A percentile compares a stretch with the other conserved stretches of the same genome.
Evolutionary conservation across 2,113 vertebrate genomes (phyloP).

Genomic region (Galbula dea): DNA sequence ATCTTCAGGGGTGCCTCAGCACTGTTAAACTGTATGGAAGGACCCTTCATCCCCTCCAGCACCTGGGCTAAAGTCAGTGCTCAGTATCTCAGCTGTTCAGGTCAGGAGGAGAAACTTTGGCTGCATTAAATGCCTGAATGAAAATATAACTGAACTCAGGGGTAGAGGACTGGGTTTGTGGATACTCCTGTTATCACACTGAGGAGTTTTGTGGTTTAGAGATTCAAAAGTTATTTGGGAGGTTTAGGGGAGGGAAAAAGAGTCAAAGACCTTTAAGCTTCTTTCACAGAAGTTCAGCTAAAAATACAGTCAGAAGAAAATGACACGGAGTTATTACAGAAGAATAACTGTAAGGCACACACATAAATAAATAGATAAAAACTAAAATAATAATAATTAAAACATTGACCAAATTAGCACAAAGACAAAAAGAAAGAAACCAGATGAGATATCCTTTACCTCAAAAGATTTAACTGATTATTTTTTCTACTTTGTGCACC

Average conservation of each 20-base stretch:
- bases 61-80: too few relatives aligned
- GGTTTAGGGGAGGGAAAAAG: too few relatives aligned
- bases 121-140: not conserved
- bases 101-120: not conserved
- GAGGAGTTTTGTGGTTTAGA: not conserved
- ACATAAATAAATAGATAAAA: not conserved
- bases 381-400: too few relatives aligned
- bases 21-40: too few relatives aligned
- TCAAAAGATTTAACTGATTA: not conserved
- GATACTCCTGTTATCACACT: not conserved
- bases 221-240: not conserved
- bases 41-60: not conserved
- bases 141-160: not conserved
- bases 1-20: not conserved
- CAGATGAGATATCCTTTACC: not conserved
- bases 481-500: not conserved
- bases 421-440: not conserved
- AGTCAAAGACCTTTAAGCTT: not conserved
- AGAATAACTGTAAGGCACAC: not conserved
- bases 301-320: not conserved
- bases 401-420: not conserved
- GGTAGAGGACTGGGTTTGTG: too few relatives aligned
- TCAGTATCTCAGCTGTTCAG: not conserved
- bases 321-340: not conserved
- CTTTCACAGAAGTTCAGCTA: not conserved